Conservation (phyloP, 2,888 invertebrate genomes). For the Abrostola tripartita region DNA sequence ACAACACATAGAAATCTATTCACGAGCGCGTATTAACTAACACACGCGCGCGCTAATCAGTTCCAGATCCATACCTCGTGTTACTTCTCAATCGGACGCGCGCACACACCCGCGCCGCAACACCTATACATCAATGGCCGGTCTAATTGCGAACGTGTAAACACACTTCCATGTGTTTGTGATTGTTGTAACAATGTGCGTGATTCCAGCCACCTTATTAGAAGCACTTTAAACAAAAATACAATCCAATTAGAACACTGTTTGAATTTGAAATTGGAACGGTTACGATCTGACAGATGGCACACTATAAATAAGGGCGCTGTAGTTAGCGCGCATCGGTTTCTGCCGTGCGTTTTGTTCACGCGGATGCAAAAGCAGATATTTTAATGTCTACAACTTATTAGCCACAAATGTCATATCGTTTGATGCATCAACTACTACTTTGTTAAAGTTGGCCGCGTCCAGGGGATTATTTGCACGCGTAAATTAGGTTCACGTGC, state of each 20-base stretch:
- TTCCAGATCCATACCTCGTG: constrained; percentile 81
- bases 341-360: constrained; percentile 70
- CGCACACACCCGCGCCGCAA: constrained; percentile 64
- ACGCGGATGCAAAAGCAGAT: constrained; percentile 67
- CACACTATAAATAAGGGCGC: constrained; percentile 83
- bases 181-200: constrained; percentile 82
- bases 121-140: constrained; percentile 83
- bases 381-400: constrained; percentile 82
- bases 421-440: constrained; percentile 85
- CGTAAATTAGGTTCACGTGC: constrained; percentile 87
- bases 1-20: constrained; percentile 81
- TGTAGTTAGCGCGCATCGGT: constrained; percentile 74
- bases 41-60: constrained; percentile 84
- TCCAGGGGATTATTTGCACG: constrained; percentile 76
- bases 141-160: constrained; percentile 86
- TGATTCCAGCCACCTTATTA: constrained; percentile 82
- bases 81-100: constrained; percentile 79
- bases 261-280: constrained; percentile 85
- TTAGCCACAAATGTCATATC: constrained; percentile 81
- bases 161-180: constrained; percentile 83
- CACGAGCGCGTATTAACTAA: constrained; percentile 79
- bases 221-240: constrained; percentile 85
- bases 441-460: constrained; percentile 82
- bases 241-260: constrained; percentile 86
- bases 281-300: constrained; percentile 86